Conservation (phyloP, 2,113 vertebrate genomes). For the Nicator chloris region DNA sequence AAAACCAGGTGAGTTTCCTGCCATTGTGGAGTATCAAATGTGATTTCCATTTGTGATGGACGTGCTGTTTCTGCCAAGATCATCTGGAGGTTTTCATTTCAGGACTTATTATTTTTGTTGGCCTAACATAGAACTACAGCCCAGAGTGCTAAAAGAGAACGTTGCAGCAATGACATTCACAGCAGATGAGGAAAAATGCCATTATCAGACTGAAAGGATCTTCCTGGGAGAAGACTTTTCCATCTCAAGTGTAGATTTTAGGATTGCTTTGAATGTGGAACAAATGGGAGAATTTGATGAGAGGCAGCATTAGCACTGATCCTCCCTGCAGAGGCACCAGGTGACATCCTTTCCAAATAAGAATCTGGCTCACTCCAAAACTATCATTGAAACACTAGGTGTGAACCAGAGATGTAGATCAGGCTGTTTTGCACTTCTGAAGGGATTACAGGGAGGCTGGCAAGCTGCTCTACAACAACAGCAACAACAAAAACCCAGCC, state of each 20-base stretch:
- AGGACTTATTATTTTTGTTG: conserved; percentile 39
- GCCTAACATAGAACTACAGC: neutral
- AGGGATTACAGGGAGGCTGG: neutral
- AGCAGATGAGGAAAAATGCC: neutral
- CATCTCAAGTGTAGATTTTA: neutral
- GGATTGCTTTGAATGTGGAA: neutral
- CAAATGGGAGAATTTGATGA: neutral
- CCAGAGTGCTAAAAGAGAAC: neutral
- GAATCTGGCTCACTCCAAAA: neutral
- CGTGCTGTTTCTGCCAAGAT: conserved; percentile 34
- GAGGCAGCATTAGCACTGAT: neutral
- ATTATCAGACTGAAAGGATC: neutral
- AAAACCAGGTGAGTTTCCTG: conserved; percentile 66
- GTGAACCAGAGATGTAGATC: neutral
- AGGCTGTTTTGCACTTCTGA: conserved; percentile 13
- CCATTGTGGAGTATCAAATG: conserved; percentile 53
- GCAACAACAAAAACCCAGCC: neutral
- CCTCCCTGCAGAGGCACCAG: neutral
- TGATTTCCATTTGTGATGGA: conserved; percentile 62
- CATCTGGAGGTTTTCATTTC: conserved; percentile 40
- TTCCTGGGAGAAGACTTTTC: neutral
- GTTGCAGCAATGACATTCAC: neutral
- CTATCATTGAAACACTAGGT: neutral
- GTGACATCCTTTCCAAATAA: neutral
- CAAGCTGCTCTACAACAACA: neutral